A percentile compares a stretch with the other conserved stretches of the same genome.
Conservation (phyloP, 2,888 invertebrate genomes). For the Dyspetes luteomarginatus region DNA sequence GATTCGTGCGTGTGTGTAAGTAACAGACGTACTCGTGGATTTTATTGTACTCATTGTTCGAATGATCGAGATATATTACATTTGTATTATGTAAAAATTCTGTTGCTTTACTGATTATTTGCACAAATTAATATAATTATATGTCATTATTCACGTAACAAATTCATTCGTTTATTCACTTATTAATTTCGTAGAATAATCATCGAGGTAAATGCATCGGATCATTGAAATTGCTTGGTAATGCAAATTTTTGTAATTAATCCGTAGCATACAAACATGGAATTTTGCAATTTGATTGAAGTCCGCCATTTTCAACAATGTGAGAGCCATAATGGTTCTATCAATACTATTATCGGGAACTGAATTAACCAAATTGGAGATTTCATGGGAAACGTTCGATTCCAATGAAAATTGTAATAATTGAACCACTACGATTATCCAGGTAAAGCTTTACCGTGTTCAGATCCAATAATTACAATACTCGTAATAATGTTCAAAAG, state of each 20-base stretch:
- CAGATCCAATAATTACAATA: conserved; percentile 11
- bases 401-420: conserved; percentile 47
- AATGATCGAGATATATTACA: background rate
- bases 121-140: too few relatives aligned
- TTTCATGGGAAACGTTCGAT: conserved; percentile 17
- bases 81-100: too few relatives aligned
- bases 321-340: conserved; percentile 41
- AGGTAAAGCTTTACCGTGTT: conserved; percentile 37
- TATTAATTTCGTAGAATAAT: too few relatives aligned
- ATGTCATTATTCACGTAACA: too few relatives aligned
- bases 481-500: background rate
- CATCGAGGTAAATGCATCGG: background rate
- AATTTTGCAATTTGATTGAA: conserved; percentile 66
- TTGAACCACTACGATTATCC: conserved; percentile 54
- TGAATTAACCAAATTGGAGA: conserved; percentile 53
- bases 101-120: too few relatives aligned
- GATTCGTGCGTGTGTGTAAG: background rate
- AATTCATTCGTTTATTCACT: conserved; percentile 35
- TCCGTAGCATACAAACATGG: conserved; percentile 69
- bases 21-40: background rate
- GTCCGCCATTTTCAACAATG: conserved; percentile 17
- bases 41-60: background rate
- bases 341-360: conserved; percentile 43
- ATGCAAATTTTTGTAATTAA: conserved; percentile 67
- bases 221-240: conserved; percentile 26